Evolutionary conservation across 2,113 vertebrate genomes (phyloP).

Genomic region (Rhinoderma darwinii): DNA sequence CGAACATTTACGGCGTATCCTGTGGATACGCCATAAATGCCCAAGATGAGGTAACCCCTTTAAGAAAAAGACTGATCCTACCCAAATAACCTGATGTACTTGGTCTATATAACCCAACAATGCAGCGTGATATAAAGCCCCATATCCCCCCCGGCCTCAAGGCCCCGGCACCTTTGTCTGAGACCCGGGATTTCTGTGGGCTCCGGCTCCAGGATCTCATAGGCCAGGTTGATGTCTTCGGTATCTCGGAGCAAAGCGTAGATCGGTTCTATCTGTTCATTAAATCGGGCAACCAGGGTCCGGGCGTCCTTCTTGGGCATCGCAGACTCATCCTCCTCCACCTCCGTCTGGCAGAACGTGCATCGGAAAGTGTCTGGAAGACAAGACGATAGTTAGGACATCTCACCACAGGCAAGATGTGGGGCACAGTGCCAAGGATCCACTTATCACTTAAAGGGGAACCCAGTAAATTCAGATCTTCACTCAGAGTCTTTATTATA

Average conservation of each 20-base stretch:
- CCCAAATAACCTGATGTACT: too few species aligned
- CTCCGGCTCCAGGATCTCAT: conserved; percentile 93
- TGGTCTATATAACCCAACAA: too few species aligned
- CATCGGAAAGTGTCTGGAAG: conserved; percentile 89
- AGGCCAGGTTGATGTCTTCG: conserved; percentile 91
- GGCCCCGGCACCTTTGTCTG: conserved; percentile 82
- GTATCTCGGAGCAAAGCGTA: conserved; percentile 92
- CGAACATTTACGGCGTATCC: too few species aligned
- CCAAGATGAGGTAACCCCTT: too few species aligned
- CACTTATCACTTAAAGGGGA: too few species aligned
- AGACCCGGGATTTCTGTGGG: conserved; percentile 94
- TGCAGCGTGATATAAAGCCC: too few species aligned
- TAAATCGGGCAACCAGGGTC: conserved; percentile 94
- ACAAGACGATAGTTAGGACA: conserved; percentile 48
- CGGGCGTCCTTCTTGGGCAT: conserved; percentile 94
- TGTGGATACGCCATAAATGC: too few species aligned
- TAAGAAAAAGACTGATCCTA: too few species aligned
- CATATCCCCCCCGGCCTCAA: too few species aligned
- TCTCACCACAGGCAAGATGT: background rate
- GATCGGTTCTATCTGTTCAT: conserved; percentile 98
- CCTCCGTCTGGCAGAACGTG: conserved; percentile 95
- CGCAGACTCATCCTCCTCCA: conserved; percentile 94
- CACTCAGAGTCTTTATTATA: too few species aligned
- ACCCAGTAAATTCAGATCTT: too few species aligned
- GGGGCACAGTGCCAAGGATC: too few species aligned